Base-by-base conservation (phyloP, 2,113 vertebrate genomes). In the Cyprinodon brontotheroides region DNA sequence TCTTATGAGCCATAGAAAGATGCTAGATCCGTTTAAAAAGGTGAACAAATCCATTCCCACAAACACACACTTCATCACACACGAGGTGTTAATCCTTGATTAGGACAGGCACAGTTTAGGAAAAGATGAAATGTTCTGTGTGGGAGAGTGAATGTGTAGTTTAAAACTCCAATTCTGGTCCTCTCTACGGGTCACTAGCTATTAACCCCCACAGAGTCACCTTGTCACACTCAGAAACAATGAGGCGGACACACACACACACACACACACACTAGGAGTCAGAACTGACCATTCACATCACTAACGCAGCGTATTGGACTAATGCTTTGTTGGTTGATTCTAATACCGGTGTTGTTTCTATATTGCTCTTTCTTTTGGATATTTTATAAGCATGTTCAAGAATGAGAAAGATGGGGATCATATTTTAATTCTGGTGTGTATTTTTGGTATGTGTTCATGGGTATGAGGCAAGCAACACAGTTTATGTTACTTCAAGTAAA, bases 141-240 rank as follows among this genome's bases (percentile, higher is more conserved):
- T 13, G 29, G 17, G 65, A 80, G 22, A 70, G 50, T 40, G 50
- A 43, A 53, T 70, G 68, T 72, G 62, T 73, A 60, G 72, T 65
- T 88, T 76, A 85, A 85, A 65, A 67, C 70, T 70, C 53, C 62
- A 47, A 50, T 74, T 71, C 65, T 82, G 48, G 81, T 84, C 70
- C 45, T 64, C 76, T 84, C 68, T 80, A 63, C 67, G 85, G 91
- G 90, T 90, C 89, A 90, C 47, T 86, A 78, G 86, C 85, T 92
- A 92, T 92, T 91, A 92, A 92, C 91, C 91, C 85, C 69, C 47
- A 84, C 78, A 87, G 77, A 90, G 89, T 91, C 89, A 92, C 90
- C 89, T 92, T 91, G 82, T 83, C 66, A 40, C 75, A 76, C 75
- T 64, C 38, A 57, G n/a, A 80, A 50, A 72, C 70, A 67, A 60